These are phyloP conservation scores for Malacoraja senta DNA, from an alignment of 2,797 vertebrate species.

Conservation along the genomic window DNA sequence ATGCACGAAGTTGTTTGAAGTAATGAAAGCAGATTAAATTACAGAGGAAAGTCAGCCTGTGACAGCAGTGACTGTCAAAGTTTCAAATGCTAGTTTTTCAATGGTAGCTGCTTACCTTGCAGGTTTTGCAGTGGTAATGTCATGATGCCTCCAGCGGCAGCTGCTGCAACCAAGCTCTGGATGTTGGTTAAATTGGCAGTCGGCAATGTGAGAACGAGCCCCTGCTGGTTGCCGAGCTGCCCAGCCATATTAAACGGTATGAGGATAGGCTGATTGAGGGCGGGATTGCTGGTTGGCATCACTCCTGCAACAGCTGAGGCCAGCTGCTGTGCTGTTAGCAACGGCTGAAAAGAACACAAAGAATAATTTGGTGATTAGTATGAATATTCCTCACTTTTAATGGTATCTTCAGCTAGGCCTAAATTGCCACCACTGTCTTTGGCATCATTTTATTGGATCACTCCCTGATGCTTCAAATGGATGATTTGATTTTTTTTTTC, in stretches of 20 bases:
- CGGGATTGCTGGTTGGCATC: constrained; percentile 82
- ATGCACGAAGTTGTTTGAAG: not conserved
- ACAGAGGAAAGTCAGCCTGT: not conserved
- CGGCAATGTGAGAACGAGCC: constrained; percentile 92
- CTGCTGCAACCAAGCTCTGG: constrained; percentile 95
- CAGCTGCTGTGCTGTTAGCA: constrained; percentile 90
- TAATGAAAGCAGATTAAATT: not conserved
- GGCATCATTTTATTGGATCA: not conserved
- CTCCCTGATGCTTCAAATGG: not conserved
- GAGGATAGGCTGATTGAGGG: constrained; percentile 94
- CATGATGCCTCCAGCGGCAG: constrained; percentile 96
- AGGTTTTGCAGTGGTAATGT: constrained; percentile 97
- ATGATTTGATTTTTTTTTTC: not conserved
- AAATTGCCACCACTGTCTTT: not conserved
- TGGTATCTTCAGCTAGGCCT: not conserved
- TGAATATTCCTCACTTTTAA: not conserved
- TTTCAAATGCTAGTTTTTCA: not conserved
- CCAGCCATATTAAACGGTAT: constrained; percentile 96
- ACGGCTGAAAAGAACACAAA: constrained; percentile 63
- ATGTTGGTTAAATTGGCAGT: constrained; percentile 85
- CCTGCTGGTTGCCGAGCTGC: constrained; percentile 90
- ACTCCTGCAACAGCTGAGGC: constrained; percentile 87
- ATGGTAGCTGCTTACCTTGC: constrained; percentile 73
- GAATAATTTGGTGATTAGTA: not conserved
- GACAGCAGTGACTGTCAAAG: too few relatives aligned